These are phyloP conservation scores for Cliona cf. orientalis DNA, from an alignment of 37 sponge, comb jelly and placozoan genomes.

Conservation along the genomic window DNA sequence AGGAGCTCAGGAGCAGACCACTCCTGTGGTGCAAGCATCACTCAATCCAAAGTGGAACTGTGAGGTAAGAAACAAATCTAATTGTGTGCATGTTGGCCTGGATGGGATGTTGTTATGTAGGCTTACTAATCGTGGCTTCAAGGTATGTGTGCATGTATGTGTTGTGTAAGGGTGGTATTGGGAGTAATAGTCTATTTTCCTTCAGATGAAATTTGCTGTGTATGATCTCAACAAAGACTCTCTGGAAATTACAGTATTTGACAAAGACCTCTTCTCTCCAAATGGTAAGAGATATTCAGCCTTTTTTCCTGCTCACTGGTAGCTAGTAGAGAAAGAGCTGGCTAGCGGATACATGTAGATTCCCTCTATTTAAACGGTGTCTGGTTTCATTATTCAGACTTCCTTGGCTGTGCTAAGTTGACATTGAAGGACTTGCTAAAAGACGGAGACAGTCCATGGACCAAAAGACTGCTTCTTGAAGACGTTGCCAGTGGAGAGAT, in stretches of 20 bases:
- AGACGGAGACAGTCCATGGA: conserved; percentile 76
- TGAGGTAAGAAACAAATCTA: conserved; percentile 52
- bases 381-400: conserved; percentile 52
- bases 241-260: conserved; percentile 80
- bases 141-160: background rate
- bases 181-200: background rate
- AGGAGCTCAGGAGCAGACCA: conserved; percentile 59
- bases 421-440: conserved; percentile 45
- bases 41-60: conserved; percentile 84
- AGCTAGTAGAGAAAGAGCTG: too few species aligned
- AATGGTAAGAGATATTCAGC: conserved; percentile 78
- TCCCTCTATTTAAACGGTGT: background rate
- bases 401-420: conserved; percentile 73
- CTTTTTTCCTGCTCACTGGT: too few species aligned
- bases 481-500: conserved; percentile 77
- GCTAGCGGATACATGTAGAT: too few species aligned
- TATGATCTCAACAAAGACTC: conserved; percentile 50
- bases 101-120: background rate
- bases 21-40: conserved; percentile 49
- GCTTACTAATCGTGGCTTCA: background rate
- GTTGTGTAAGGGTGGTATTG: background rate
- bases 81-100: background rate
- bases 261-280: conserved; percentile 85
- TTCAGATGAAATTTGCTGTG: conserved; percentile 69
- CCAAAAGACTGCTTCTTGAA: conserved; percentile 70